Evolutionary conservation across 1,140 invertebrate genomes (phyloP).

Genomic region (Pinna nobilis): DNA sequence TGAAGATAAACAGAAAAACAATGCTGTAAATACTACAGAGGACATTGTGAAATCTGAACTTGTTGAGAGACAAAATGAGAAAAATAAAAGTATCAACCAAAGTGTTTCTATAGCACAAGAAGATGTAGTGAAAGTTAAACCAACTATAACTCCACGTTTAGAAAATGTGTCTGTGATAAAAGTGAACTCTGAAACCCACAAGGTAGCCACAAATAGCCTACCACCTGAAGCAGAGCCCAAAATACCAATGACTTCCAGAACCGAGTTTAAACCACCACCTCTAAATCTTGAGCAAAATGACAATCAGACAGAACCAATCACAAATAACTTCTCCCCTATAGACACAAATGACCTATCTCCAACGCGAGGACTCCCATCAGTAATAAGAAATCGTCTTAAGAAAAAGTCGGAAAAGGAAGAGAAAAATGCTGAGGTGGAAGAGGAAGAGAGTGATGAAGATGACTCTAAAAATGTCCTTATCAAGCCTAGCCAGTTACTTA

Average conservation of each 20-base stretch:
- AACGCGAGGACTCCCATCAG: conserved; percentile 26
- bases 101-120: too few species aligned
- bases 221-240: background rate
- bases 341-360: conserved; percentile 34
- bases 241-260: background rate
- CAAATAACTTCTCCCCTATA: conserved; percentile 16
- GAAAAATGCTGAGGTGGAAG: conserved; percentile 27
- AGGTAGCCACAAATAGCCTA: background rate
- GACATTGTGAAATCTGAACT: too few species aligned
- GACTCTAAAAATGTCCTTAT: conserved; percentile 12
- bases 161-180: too few species aligned
- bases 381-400: conserved; percentile 34
- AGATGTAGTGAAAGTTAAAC: too few species aligned
- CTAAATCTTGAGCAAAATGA: background rate
- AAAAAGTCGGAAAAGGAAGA: conserved; percentile 33
- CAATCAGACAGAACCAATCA: background rate
- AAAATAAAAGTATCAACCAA: too few species aligned
- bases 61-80: too few species aligned
- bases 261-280: background rate
- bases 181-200: too few species aligned
- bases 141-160: too few species aligned
- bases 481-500: conserved; percentile 38
- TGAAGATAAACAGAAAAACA: too few species aligned
- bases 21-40: too few species aligned
- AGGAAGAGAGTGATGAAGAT: conserved; percentile 22